Evolutionary conservation across 64 coral and sea anemone species (phyloP), one percentile per base, ranked within the genome.

Genomic region (Platygyra sinensis): DNA sequence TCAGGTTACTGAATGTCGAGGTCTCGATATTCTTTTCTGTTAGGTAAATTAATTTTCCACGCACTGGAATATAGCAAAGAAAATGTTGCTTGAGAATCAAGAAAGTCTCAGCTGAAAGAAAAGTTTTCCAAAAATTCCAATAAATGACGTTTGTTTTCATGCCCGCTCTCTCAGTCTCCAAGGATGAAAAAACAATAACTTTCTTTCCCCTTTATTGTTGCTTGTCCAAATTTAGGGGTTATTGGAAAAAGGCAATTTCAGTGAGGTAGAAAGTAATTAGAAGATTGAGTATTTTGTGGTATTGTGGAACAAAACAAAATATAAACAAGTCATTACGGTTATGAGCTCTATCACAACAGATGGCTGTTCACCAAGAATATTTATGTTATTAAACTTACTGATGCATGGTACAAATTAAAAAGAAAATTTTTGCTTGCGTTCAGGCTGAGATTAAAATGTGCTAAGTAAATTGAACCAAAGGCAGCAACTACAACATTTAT

Each of bases 271-370:
- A 36, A 36, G 24, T 49, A 76, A 76, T 76, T 76, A 18, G 65
- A 69, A 69, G n/a, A 76, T 76, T 76, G 38, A 76, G 74, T 76
- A 50, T 49, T 76, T 76, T 50, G 74, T 50, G 74, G 38, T 76
- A 50, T 49, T 10, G 20, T 49, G 74, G 18, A 76, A 50, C 14
- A 50, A 46, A 76, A 76, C 5, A 39, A 76, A 76, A 50, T 49
- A 49, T 0, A 38, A 25, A 25, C 20, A 24, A 69, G 65, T 10
- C 65, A 69, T 69, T 11, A n/a, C 22, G n/a, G 29, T 69, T 29
- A 69, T 69, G 22, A 69, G 25, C 65, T 1, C 4, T 69, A 14
- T n/a, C 10, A 69, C 22, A 69, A 25, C 65, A 69, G 65, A 24
- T 69, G 65, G 20, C 22, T 24, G 10, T 10, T 69, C 24, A 29